Evolutionary conservation across 2,113 vertebrate genomes (phyloP), one percentile per base, ranked within the genome.

Genomic region (Melanostigma gelatinosum): DNA sequence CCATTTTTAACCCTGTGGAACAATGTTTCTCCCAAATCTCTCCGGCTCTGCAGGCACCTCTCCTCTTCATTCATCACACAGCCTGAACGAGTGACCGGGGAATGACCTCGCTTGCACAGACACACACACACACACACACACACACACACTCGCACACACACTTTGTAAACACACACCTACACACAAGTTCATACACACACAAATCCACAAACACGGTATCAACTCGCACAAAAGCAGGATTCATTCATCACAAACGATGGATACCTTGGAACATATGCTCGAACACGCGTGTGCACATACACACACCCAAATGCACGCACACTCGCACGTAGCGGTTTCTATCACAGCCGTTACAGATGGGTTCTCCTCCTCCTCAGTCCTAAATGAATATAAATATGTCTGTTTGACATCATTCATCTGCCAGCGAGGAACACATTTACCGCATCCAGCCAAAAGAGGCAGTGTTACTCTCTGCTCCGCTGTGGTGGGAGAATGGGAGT

Each of bases 331-430:
- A 60, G 84, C 82, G 9, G 85, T 57, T 92, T 86, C 93, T 89
- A 93, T 94, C 93, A 92, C 92, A 94, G 92, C 91, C 83, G 91
- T 93, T 93, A 93, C 93, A 94, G 93, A 93, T 93, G 91, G 91
- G 76, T 88, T 93, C 91, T 93, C 91, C 92, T 94, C 92, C 92
- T 93, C 91, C 90, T 92, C 90, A 74, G 83, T 83, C 90, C 92
- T 94, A 94, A 93, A 94, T 94, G 89, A 94, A 93, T 94, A 94
- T 93, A 94, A 93, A 94, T 93, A 93, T 92, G 92, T 92, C 91
- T 91, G 90, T 90, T 93, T 93, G 92, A 93, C 93, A 94, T 93
- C 92, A 93, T 94, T 93, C 93, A 92, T 94, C 92, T 94, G 92
- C 91, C 87, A 83, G 77, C 83, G 84, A 88, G 67, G 79, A 85